phyloP scores from a whole-genome alignment of 1,140 invertebrate genomes.

The Copidosoma floridanum region DNA sequence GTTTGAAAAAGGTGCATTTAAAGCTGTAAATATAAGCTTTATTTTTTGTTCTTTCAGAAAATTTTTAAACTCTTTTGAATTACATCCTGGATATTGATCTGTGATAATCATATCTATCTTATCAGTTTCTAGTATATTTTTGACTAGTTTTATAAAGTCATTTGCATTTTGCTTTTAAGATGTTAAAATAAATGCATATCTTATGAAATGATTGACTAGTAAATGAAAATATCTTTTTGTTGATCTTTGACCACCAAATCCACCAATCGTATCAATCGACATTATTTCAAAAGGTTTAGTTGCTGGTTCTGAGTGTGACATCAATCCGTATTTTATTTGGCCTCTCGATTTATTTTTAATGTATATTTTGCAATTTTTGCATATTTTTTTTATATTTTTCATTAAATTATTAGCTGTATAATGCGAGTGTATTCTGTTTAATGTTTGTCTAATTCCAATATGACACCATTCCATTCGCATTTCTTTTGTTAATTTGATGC shows the following conservation, averaged over 20 bases:
- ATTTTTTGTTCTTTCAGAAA: constrained; percentile 19
- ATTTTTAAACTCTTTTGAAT: constrained; percentile 30
- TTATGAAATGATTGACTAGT: too few relatives aligned
- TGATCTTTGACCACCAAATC: too few relatives aligned
- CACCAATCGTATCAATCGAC: constrained; percentile 29
- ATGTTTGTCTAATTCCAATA: constrained; percentile 17
- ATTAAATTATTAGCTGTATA: constrained; percentile 20
- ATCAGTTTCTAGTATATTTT: constrained; percentile 7
- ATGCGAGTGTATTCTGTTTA: constrained; percentile 11
- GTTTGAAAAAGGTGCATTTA: constrained; percentile 24
- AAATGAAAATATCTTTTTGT: too few relatives aligned
- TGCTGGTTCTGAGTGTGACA: constrained; percentile 28
- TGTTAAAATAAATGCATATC: background rate
- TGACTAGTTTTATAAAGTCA: constrained; percentile 12
- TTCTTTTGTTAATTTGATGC: constrained; percentile 6
- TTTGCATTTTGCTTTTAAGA: constrained; percentile 23
- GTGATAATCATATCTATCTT: constrained; percentile 20
- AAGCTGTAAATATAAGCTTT: constrained; percentile 22
- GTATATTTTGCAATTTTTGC: constrained; percentile 13
- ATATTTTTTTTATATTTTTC: constrained; percentile 8
- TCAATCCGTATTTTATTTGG: constrained; percentile 18
- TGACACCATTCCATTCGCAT: background rate
- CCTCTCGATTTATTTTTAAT: constrained; percentile 27
- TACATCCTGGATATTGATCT: constrained; percentile 30
- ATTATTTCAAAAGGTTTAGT: too few relatives aligned